A percentile compares a stretch with the other conserved stretches of the same genome.
phyloP scores from a whole-genome alignment of 2,888 invertebrate species.

The Archaeoteleia sp. region DNA sequence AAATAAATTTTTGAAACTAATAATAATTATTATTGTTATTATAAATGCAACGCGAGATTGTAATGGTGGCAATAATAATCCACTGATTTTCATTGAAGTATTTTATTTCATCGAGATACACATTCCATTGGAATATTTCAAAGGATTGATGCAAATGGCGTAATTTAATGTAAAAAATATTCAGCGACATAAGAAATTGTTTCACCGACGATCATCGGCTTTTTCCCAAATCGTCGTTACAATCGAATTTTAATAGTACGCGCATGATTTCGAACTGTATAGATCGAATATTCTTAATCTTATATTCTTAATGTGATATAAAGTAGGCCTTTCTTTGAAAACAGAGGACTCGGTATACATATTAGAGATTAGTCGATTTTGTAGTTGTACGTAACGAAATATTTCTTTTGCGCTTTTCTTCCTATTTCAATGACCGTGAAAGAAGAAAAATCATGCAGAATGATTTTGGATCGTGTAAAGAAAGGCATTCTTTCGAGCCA shows the following conservation, averaged over 20 bases:
- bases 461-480: conserved; percentile 1
- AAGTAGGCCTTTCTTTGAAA: conserved; percentile 65
- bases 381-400: conserved; percentile 39
- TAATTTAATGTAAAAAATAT: conserved; percentile 12
- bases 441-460: neutral
- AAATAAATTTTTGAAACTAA: conserved; percentile 58
- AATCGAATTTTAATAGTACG: conserved; percentile 26
- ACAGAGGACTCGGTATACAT: conserved; percentile 43
- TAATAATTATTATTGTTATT: conserved; percentile 42
- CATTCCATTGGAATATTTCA: conserved; percentile 11
- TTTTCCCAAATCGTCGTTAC: neutral
- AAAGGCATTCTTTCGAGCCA: conserved; percentile 17
- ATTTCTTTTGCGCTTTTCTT: conserved; percentile 20
- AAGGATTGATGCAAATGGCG: conserved; percentile 1
- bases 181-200: conserved; percentile 34
- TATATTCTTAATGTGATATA: conserved; percentile 66
- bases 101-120: conserved; percentile 2
- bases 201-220: conserved; percentile 4
- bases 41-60: no score
- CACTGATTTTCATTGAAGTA: conserved; percentile 1
- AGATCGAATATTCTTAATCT: conserved; percentile 51
- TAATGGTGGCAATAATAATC: conserved; percentile 12
- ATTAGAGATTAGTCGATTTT: conserved; percentile 31
- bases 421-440: neutral
- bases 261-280: conserved; percentile 41